Conservation (phyloP, 2,797 vertebrate species). For the Sphenodon punctatus region DNA sequence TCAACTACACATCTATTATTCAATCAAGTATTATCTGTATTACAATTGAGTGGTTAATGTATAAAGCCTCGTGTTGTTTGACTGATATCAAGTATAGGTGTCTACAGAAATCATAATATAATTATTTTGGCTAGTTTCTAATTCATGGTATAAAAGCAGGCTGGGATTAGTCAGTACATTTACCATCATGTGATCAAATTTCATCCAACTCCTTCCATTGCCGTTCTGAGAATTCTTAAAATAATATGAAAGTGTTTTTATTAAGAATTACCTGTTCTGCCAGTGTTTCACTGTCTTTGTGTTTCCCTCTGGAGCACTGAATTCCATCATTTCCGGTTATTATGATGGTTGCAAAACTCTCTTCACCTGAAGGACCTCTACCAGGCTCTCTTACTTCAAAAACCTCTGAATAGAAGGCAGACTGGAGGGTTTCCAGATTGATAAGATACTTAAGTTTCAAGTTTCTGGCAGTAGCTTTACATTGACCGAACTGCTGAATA, state of each 20-base stretch:
- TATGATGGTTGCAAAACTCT: conserved; percentile 84
- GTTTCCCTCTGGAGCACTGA: conserved; percentile 84
- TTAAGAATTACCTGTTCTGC: conserved; percentile 80
- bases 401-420: conserved; percentile 89
- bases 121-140: background rate
- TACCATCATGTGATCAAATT: conserved; percentile 1
- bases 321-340: conserved; percentile 92
- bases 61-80: background rate
- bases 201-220: background rate
- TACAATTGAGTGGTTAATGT: background rate
- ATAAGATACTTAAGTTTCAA: conserved; percentile 96
- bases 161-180: background rate
- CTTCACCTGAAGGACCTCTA: conserved; percentile 75
- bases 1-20: background rate
- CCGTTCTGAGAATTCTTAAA: conserved; percentile 14
- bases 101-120: background rate
- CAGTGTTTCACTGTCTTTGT: conserved; percentile 74
- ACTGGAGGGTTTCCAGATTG: conserved; percentile 91
- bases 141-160: background rate
- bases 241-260: conserved; percentile 32
- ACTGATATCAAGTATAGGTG: background rate
- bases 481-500: conserved; percentile 92
- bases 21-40: background rate
- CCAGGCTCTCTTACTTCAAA: conserved; percentile 89
- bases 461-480: conserved; percentile 88